These are phyloP conservation scores for Aurelia sp. DNA, from an alignment of 30 jellyfish, hydroid and myxozoan species.

Conservation along the genomic window DNA sequence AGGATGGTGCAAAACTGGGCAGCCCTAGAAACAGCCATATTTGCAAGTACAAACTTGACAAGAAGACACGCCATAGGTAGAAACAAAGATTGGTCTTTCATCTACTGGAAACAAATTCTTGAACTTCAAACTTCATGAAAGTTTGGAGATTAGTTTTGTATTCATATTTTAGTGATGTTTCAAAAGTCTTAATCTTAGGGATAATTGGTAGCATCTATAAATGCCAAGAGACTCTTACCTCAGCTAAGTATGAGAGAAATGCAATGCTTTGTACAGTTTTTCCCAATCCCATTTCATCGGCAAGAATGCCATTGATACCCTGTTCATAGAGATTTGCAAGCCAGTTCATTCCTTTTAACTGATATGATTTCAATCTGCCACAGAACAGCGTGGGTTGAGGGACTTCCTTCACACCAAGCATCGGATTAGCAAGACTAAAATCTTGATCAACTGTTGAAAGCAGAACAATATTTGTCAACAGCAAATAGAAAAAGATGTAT, in stretches of 20 bases:
- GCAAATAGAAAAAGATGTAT: not conserved
- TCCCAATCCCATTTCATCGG: slow-evolving; percentile 99
- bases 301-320: slow-evolving; percentile 99
- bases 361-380: slow-evolving; percentile 95
- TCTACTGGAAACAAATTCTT: no score
- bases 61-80: no score
- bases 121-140: no score
- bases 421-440: slow-evolving; percentile 96
- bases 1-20: no score
- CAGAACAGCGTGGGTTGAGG: slow-evolving; percentile 92
- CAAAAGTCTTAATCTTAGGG: no score
- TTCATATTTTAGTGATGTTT: no score
- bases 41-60: no score
- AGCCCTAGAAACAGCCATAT: no score
- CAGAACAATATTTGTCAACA: no score
- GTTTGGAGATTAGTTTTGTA: no score
- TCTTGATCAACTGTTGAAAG: slow-evolving; percentile 72
- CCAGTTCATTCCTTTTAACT: slow-evolving; percentile 99
- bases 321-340: slow-evolving; percentile 92
- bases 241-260: slow-evolving; percentile 97
- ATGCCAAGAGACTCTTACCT: slow-evolving; percentile 55
- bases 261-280: slow-evolving; percentile 98
- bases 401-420: slow-evolving; percentile 67
- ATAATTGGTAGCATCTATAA: no score
- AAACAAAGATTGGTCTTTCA: no score